Conservation (phyloP, 2,113 vertebrate species). For the Pterocles gutturalis region DNA sequence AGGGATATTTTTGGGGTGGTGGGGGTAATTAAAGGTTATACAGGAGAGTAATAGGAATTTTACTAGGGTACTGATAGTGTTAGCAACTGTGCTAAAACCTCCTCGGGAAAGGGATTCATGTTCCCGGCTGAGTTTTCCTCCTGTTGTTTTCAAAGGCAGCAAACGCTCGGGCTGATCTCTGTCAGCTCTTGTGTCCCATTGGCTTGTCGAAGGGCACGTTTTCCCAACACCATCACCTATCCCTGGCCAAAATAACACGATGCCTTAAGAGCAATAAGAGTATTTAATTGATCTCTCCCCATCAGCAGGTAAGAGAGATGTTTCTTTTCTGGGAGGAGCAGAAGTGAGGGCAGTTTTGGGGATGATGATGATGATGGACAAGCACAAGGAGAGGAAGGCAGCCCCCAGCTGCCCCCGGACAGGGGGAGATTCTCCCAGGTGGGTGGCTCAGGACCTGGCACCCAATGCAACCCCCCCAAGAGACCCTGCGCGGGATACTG, state of each 20-base stretch:
- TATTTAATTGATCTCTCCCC: conserved; percentile 78
- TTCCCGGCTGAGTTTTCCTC: not conserved
- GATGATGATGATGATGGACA: not conserved
- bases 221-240: conserved; percentile 18
- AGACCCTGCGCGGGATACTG: not conserved
- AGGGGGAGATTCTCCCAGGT: not conserved
- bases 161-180: conserved; percentile 40
- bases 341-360: not conserved
- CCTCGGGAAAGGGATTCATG: conserved; percentile 32
- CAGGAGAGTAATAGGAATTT: conserved; percentile 61
- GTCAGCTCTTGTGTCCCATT: conserved; percentile 37
- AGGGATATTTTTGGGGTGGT: conserved; percentile 72
- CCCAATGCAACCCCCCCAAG: not conserved
- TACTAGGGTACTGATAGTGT: conserved; percentile 50
- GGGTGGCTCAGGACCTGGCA: accelerated
- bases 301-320: conserved; percentile 19
- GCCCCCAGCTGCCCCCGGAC: accelerated
- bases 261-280: conserved; percentile 64
- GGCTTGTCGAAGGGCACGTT: conserved; percentile 41
- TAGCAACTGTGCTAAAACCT: conserved; percentile 62
- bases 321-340: not conserved
- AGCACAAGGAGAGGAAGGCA: not conserved
- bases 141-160: not conserved
- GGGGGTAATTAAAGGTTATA: conserved; percentile 73
- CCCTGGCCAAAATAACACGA: conserved; percentile 70